Conservation (phyloP, 2,113 vertebrate genomes). For the Ptilorrhoa leucosticta region DNA sequence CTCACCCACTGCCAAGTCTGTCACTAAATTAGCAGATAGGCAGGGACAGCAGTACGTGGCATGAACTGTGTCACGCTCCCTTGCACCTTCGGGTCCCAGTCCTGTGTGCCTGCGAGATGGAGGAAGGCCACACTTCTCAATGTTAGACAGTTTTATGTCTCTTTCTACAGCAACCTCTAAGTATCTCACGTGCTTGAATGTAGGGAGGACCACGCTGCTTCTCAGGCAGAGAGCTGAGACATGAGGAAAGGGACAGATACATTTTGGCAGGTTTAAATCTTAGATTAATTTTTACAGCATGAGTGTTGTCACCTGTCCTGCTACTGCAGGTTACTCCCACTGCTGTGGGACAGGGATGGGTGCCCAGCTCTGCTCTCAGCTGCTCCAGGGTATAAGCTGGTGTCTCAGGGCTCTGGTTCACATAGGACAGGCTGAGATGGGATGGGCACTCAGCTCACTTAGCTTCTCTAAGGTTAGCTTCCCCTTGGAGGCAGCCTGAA, state of each 20-base stretch:
- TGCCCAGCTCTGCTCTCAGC: background rate
- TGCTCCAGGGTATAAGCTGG: background rate
- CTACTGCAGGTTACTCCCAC: background rate
- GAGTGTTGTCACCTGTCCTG: background rate
- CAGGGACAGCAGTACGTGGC: background rate
- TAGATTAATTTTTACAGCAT: background rate
- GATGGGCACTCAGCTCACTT: background rate
- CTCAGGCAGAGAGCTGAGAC: background rate
- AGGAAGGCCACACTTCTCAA: background rate
- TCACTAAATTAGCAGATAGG: background rate
- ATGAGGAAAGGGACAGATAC: background rate
- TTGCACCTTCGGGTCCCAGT: background rate
- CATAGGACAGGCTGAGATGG: accelerated
- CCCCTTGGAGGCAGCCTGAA: background rate
- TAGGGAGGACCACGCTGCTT: background rate
- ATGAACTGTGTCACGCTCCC: background rate
- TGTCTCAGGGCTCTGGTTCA: background rate
- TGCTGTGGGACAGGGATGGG: background rate
- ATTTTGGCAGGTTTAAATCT: background rate
- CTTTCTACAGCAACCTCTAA: background rate
- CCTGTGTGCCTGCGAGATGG: background rate
- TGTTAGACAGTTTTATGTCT: background rate
- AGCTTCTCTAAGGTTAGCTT: background rate
- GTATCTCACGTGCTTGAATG: background rate
- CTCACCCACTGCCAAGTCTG: slow-evolving; percentile 11